phyloP scores from a whole-genome alignment of 2,888 invertebrate species.

The Dexiosoma caninum region DNA sequence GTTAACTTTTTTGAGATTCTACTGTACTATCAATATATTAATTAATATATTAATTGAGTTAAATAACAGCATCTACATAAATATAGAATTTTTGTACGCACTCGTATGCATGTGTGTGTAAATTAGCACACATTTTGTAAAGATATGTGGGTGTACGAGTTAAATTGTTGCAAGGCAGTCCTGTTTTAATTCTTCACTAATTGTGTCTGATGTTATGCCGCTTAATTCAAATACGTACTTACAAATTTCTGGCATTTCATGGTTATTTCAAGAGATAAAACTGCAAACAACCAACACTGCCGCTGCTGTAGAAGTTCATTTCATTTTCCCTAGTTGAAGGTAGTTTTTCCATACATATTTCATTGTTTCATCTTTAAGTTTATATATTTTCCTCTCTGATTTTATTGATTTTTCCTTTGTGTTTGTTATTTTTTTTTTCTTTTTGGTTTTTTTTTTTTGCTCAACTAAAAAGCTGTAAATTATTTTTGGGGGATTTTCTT shows the following conservation, averaged over 20 bases:
- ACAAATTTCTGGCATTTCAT: slow-evolving; percentile 20
- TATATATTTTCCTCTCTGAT: background rate
- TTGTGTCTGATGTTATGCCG: background rate
- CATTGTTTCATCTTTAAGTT: slow-evolving; percentile 28
- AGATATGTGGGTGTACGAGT: no score
- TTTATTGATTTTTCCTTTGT: slow-evolving; percentile 44
- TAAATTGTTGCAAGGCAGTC: no score
- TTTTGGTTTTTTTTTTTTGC: background rate
- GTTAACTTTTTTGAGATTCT: no score
- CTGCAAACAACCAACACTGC: background rate
- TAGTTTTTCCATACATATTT: slow-evolving; percentile 24
- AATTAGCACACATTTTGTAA: no score
- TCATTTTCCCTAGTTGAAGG: slow-evolving; percentile 12
- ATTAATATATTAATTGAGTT: no score
- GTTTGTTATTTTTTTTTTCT: background rate
- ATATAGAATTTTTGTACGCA: no score
- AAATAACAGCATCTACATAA: no score
- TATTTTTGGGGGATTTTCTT: slow-evolving; percentile 24
- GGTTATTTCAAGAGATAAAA: background rate
- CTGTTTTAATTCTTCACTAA: no score
- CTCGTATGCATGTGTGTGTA: no score
- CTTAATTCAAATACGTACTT: background rate
- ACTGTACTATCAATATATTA: no score
- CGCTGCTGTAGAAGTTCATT: slow-evolving; percentile 30
- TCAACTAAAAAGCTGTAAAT: slow-evolving; percentile 39